Evolutionary conservation across 2,113 vertebrate genomes (phyloP).

Genomic region (Pygoscelis adeliae): DNA sequence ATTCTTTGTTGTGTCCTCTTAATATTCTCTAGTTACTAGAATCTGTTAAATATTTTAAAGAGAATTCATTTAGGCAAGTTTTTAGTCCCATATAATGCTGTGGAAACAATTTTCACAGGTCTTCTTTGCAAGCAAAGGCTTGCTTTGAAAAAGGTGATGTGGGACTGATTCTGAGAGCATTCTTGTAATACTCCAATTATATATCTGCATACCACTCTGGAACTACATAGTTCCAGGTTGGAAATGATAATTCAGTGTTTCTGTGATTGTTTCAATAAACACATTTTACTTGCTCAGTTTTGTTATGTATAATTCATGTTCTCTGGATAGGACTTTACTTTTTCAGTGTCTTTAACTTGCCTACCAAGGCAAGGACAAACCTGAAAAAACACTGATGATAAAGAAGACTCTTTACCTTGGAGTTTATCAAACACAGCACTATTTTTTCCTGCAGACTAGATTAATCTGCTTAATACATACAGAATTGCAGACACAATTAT

Average conservation of each 20-base stretch:
- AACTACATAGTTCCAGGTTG: not conserved
- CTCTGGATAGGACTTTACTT: not conserved
- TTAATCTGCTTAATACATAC: not conserved
- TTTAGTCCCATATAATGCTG: not conserved
- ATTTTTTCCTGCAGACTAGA: not conserved
- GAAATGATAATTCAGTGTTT: not conserved
- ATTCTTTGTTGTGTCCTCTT: not conserved
- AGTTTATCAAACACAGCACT: not conserved
- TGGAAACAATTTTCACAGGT: not conserved
- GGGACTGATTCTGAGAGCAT: not conserved
- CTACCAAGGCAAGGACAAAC: not conserved
- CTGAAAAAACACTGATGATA: not conserved
- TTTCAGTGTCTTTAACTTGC: not conserved
- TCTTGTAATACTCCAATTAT: not conserved
- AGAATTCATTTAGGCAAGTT: not conserved
- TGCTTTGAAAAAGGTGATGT: not conserved
- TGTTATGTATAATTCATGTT: not conserved
- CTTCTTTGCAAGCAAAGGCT: not conserved
- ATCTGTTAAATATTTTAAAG: not conserved
- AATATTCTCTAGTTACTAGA: not conserved
- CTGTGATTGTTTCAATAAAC: not conserved
- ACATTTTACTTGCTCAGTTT: not conserved
- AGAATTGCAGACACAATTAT: not conserved
- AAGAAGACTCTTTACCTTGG: not conserved
- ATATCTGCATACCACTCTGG: not conserved